These are phyloP conservation scores for Dasyprocta punctata DNA, from an alignment of 2,113 vertebrate genomes.

Conservation along the genomic window DNA sequence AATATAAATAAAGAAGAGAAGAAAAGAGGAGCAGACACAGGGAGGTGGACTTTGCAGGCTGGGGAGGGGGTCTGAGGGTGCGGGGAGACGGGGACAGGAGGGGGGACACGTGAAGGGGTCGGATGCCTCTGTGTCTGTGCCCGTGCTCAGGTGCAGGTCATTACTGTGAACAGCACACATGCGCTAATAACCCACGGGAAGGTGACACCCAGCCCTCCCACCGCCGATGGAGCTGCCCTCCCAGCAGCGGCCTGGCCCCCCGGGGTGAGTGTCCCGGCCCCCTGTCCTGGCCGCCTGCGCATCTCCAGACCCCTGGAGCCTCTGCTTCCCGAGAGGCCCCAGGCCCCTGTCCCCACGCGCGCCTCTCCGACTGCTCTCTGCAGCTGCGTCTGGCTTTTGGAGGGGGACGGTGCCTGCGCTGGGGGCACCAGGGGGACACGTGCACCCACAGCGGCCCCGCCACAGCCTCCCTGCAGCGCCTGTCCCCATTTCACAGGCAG, in stretches of 20 bases:
- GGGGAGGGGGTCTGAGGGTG: no score
- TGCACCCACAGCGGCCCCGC: no score
- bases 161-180: no score
- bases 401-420: not conserved
- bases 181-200: not conserved
- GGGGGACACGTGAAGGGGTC: no score
- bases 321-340: not conserved
- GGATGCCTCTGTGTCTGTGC: not conserved
- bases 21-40: not conserved
- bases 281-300: not conserved
- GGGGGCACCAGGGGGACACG: not conserved
- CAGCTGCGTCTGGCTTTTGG: fast-evolving
- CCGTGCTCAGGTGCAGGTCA: not conserved
- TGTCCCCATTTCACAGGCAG: no score
- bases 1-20: not conserved
- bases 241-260: no score
- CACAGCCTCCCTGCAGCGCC: not conserved
- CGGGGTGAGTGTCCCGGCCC: not conserved
- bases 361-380: not conserved
- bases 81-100: no score
- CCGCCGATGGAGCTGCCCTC: no score
- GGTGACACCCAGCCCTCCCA: no score
- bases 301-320: not conserved
- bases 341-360: fast-evolving
- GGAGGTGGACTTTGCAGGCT: not conserved